A percentile compares a stretch with the other conserved stretches of the same genome.
Conservation (phyloP, 2,797 vertebrate species). For the Phataginus tetradactyla region DNA sequence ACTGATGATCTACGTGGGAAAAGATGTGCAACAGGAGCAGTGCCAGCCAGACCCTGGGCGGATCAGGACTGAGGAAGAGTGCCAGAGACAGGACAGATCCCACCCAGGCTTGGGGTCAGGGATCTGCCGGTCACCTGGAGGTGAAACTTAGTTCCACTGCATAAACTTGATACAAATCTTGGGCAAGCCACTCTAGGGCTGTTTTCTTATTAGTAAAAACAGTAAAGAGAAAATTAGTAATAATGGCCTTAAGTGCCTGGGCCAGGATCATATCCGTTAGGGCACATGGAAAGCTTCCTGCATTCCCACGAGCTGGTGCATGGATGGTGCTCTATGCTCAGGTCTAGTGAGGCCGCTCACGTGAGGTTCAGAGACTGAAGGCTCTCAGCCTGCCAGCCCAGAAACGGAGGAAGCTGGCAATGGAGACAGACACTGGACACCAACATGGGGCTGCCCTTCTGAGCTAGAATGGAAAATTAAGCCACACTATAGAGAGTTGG, state of each 20-base stretch:
- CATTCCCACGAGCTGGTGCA: not conserved
- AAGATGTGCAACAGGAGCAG: not conserved
- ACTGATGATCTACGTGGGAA: not conserved
- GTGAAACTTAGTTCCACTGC: not conserved
- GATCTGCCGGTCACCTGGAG: not conserved
- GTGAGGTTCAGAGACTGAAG: not conserved
- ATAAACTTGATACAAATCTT: not conserved
- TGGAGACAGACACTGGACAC: not conserved
- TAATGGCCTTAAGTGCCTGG: not conserved
- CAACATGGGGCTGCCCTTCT: not conserved
- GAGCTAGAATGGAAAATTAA: slow-evolving; percentile 7
- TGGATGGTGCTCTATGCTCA: not conserved
- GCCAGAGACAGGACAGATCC: not conserved
- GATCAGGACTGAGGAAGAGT: not conserved
- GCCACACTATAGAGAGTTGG: not conserved
- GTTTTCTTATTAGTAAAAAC: slow-evolving; percentile 23
- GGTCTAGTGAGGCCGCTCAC: not conserved
- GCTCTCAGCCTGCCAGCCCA: not conserved
- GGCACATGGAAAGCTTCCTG: not conserved
- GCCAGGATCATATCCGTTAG: not conserved
- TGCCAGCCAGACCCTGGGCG: not conserved
- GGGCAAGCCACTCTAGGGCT: not conserved
- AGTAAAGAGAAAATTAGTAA: not conserved
- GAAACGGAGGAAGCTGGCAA: not conserved
- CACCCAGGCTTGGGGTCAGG: not conserved